Evolutionary conservation across 1,140 invertebrate genomes (phyloP).

Genomic region (Drosophila seguyi): DNA sequence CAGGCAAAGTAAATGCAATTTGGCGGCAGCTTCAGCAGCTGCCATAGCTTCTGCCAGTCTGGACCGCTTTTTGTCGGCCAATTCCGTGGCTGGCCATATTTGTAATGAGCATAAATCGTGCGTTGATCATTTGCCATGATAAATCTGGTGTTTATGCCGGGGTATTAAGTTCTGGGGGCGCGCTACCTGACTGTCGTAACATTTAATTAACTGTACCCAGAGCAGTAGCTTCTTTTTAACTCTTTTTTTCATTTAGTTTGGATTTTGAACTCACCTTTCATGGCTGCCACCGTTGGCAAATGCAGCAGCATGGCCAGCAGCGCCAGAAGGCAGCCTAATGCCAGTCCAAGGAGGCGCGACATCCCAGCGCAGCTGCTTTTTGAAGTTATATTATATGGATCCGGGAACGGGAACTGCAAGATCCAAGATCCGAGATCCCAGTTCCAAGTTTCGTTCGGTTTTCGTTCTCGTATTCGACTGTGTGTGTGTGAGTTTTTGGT

Average conservation of each 20-base stretch:
- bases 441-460: conserved; percentile 34
- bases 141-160: conserved; percentile 77
- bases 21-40: conserved; percentile 35
- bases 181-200: conserved; percentile 66
- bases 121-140: conserved; percentile 83
- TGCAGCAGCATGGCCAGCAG: conserved; percentile 67
- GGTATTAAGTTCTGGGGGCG: conserved; percentile 70
- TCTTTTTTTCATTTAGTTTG: background rate
- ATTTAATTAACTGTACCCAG: conserved; percentile 75
- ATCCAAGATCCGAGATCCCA: conserved; percentile 26
- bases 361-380: conserved; percentile 76
- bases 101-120: conserved; percentile 84
- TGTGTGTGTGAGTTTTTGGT: conserved; percentile 57
- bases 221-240: conserved; percentile 1
- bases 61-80: conserved; percentile 56
- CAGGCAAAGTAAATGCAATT: conserved; percentile 80
- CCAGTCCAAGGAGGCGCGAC: conserved; percentile 70
- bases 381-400: conserved; percentile 55
- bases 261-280: conserved; percentile 69
- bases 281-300: conserved; percentile 64
- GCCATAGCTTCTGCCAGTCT: conserved; percentile 40
- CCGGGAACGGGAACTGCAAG: conserved; percentile 16
- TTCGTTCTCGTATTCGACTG: conserved; percentile 43
- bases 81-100: conserved; percentile 81
- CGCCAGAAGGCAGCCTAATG: conserved; percentile 50